Evolutionary conservation across 1,140 invertebrate genomes (phyloP), one percentile per base, ranked within the genome.

Genomic region (Macrostomum lignano): DNA sequence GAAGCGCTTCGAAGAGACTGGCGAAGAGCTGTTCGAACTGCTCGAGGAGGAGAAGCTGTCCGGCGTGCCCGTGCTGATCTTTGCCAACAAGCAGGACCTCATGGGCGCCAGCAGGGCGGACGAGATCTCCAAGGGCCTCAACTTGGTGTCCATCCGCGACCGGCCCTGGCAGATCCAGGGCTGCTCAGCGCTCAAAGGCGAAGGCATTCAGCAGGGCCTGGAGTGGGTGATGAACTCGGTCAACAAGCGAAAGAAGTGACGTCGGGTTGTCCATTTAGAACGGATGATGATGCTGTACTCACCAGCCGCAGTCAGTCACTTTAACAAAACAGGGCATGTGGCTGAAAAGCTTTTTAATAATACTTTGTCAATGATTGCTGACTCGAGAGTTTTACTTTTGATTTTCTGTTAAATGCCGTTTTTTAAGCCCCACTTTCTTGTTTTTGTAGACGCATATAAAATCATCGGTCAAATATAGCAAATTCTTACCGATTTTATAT

Each of bases 81-180:
- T 82, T 59, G 91, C 86, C 11, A 98, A 98, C 51, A 98, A 98
- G 57, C 88, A 96, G 56, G 91, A 98, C 60, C 62, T 98, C 29
- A 62, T 72, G 28, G 69, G 72, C 55, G 72, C 84, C 6, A 67
- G 81, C 5, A 66, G 71, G 11, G 74, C 84, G 1, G 68, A 72
- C 22, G 82, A 94, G 49, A 73, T 98, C 37, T 77, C 82, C 0
- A 70, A 82, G 45, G 68, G 70, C 10, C 61, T 98, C 2, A 70
- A 73, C 32, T 55, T 98, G 21, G 70, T 81, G 37, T 66, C 72
- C 11, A 73, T 94, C 29, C 70, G 84, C 42, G 82, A 93, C 55
- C 62, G 86, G 23, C 70, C 71, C 15, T 98, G 91, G 91, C 86
- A 96, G 59, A 94, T 98, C 43, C 84, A 94, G 51, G 69, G 78